Evolutionary conservation across 2,888 invertebrate genomes (phyloP).

Genomic region (Eupithecia subfuscata): DNA sequence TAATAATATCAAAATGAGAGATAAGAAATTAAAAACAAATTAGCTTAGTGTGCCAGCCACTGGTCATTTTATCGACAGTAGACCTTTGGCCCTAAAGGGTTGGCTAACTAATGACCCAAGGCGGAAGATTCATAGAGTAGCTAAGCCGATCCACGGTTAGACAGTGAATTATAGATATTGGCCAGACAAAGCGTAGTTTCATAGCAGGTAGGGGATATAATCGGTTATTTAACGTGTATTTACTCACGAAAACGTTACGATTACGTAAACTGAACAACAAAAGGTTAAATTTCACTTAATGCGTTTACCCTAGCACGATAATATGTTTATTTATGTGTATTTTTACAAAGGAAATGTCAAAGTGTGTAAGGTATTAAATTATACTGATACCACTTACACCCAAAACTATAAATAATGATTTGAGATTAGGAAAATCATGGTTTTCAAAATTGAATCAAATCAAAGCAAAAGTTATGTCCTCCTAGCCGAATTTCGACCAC

Average conservation of each 20-base stretch:
- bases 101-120: constrained; percentile 27
- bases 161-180: constrained; percentile 24
- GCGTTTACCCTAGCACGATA: no score
- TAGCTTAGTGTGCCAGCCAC: neutral
- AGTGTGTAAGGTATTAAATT: no score
- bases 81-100: neutral
- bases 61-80: neutral
- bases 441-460: no score
- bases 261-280: no score
- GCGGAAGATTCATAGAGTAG: constrained; percentile 24
- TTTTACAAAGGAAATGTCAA: no score
- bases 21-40: neutral
- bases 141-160: constrained; percentile 11
- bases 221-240: neutral
- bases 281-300: no score
- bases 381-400: no score
- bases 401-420: no score
- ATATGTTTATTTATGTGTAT: no score
- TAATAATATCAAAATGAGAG: neutral
- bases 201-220: neutral
- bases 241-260: neutral
- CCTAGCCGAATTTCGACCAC: no score
- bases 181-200: neutral
- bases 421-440: no score
- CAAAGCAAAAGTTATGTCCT: no score